These are phyloP conservation scores for Rhyzopertha dominica DNA, from an alignment of 1,140 invertebrate genomes.

Conservation along the genomic window DNA sequence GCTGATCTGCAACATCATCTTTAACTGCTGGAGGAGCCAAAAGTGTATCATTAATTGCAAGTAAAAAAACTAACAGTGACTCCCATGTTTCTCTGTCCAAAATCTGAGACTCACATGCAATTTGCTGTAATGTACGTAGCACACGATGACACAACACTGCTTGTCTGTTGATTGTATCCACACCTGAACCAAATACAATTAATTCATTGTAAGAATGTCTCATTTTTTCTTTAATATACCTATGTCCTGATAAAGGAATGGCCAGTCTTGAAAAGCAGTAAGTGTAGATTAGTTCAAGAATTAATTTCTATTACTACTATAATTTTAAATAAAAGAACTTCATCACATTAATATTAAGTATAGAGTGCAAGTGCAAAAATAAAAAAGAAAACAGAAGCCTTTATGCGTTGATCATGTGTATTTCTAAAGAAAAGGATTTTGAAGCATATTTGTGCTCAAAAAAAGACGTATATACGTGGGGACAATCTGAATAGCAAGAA, in stretches of 20 bases:
- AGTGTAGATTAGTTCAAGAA: slow-evolving; percentile 17
- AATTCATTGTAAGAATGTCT: slow-evolving; percentile 5
- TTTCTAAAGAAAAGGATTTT: too few species aligned
- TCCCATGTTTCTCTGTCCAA: slow-evolving; percentile 90
- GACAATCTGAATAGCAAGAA: too few species aligned
- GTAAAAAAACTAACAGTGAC: slow-evolving; percentile 78
- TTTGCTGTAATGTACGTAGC: slow-evolving; percentile 78
- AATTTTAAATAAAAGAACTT: too few species aligned
- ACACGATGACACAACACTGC: slow-evolving; percentile 94
- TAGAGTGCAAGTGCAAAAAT: too few species aligned
- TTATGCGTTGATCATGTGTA: too few species aligned
- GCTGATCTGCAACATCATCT: slow-evolving; percentile 90
- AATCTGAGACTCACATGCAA: slow-evolving; percentile 73
- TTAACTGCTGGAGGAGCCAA: slow-evolving; percentile 86
- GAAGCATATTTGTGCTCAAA: too few species aligned
- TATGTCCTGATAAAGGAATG: slow-evolving; percentile 82
- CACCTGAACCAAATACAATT: slow-evolving; percentile 53
- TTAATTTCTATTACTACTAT: too few species aligned
- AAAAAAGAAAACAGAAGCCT: too few species aligned
- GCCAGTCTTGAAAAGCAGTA: slow-evolving; percentile 67
- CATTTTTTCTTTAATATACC: slow-evolving; percentile 53
- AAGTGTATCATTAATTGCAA: slow-evolving; percentile 89
- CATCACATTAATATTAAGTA: too few species aligned
- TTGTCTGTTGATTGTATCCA: slow-evolving; percentile 87
- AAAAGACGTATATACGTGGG: too few species aligned